phyloP scores from a whole-genome alignment of 2,888 invertebrate species.

The Choristoneura rosaceana region DNA sequence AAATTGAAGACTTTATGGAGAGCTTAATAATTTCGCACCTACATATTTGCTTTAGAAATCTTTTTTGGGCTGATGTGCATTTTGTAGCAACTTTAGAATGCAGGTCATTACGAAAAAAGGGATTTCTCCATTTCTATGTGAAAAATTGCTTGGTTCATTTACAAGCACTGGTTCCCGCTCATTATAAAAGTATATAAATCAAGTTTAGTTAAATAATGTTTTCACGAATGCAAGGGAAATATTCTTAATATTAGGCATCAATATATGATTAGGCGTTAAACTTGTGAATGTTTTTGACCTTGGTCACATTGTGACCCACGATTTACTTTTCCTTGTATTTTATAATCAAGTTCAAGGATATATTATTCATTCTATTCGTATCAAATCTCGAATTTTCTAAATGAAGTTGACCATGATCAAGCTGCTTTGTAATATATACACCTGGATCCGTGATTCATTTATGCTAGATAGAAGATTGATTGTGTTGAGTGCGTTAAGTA shows the following conservation, averaged over 20 bases:
- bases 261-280: not conserved
- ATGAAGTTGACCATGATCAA: not conserved
- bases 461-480: too few species aligned
- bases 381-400: slow-evolving; percentile 17
- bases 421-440: too few species aligned
- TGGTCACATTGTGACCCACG: not conserved
- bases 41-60: not conserved
- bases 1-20: not conserved
- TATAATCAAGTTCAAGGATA: slow-evolving; percentile 23
- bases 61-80: not conserved
- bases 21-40: not conserved
- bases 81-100: not conserved
- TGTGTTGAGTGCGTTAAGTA: too few species aligned
- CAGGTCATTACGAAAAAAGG: too few species aligned
- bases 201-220: too few species aligned
- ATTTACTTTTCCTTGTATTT: slow-evolving; percentile 14
- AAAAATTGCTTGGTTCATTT: too few species aligned
- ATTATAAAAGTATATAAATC: too few species aligned
- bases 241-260: too few species aligned
- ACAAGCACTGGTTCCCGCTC: too few species aligned
- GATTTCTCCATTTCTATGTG: not conserved
- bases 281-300: not conserved
- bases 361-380: not conserved
- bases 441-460: not conserved
- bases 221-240: too few species aligned